Percentiles rank a stretch among this genome's conserved stretches.
Evolutionary conservation across 2,113 vertebrate species (phyloP).

Genomic region (Poicephalus gulielmi): DNA sequence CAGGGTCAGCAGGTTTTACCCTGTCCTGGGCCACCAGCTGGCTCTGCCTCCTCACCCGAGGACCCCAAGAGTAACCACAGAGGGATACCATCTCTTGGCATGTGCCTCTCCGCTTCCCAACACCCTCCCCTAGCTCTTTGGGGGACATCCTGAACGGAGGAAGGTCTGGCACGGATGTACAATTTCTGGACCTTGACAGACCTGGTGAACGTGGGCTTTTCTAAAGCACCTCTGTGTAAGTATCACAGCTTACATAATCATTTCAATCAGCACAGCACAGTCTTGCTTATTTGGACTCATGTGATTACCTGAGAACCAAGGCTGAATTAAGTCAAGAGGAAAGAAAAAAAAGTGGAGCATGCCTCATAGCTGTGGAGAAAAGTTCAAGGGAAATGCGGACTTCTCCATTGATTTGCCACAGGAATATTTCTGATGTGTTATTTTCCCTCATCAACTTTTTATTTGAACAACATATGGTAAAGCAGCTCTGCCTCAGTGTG

Average conservation of each 20-base stretch:
- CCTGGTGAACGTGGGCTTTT: background rate
- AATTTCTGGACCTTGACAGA: background rate
- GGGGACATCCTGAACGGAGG: background rate
- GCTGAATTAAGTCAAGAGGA: background rate
- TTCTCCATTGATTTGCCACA: background rate
- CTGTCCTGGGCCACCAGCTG: background rate
- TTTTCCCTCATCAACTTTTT: background rate
- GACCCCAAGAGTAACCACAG: background rate
- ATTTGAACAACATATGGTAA: background rate
- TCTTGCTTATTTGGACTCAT: background rate
- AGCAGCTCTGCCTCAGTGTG: constrained; percentile 22
- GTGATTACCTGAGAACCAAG: constrained; percentile 8
- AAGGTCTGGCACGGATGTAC: background rate
- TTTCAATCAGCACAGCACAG: background rate
- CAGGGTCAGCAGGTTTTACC: background rate
- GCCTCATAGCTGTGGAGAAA: background rate
- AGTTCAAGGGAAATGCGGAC: background rate
- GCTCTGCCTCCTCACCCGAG: background rate
- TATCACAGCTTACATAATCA: background rate
- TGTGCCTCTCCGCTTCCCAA: background rate
- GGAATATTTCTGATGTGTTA: background rate
- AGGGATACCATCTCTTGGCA: background rate
- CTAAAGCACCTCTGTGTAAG: background rate
- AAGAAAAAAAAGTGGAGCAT: background rate
- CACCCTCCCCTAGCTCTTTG: background rate